A percentile compares a stretch with the other conserved stretches of the same genome.
Evolutionary conservation across 2,113 vertebrate genomes (phyloP).

Genomic region (cat (Felis catus)): F.catus_Fca126_mat1.0 CM031421.1:78124001-78124500

Average conservation of each 20-base stretch:
- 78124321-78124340: not conserved
- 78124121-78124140: not conserved
- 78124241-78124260: not conserved
- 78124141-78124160: accelerated
- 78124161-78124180: not conserved
- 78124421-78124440: not conserved
- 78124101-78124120: not conserved
- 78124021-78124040: not conserved
- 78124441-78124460: not conserved
- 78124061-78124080: not conserved
- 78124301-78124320: not conserved
- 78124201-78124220: not conserved
- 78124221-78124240: not conserved
- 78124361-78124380: not conserved
- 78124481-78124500: not conserved
- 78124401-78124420: not conserved
- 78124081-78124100: not conserved
- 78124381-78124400: not conserved
- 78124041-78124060: not conserved
- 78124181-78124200: not conserved
- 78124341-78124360: not conserved
- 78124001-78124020: not conserved
- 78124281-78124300: not conserved
- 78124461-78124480: not conserved
- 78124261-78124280: not conserved